A percentile compares a stretch with the other conserved stretches of the same genome.
Evolutionary conservation across 2,113 vertebrate species (phyloP).

Genomic region (cat (Felis catus)): DNA sequence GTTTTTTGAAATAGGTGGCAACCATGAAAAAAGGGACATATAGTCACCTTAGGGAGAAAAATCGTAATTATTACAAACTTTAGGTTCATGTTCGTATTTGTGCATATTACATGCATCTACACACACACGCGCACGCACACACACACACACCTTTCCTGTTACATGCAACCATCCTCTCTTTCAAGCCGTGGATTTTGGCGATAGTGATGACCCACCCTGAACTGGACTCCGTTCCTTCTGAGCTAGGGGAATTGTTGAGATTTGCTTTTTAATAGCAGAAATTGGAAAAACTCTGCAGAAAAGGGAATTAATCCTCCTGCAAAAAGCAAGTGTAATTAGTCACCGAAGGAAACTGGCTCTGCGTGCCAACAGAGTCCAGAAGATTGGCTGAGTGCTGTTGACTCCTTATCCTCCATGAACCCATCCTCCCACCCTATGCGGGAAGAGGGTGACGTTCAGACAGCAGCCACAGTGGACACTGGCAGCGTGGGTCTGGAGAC

Average conservation of each 20-base stretch:
- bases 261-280: constrained; percentile 55
- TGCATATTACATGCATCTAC: background rate
- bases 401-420: background rate
- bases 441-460: background rate
- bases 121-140: background rate
- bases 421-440: background rate
- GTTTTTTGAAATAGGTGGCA: constrained; percentile 59
- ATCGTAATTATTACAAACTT: background rate
- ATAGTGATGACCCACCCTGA: constrained; percentile 29
- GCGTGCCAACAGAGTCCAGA: constrained; percentile 48
- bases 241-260: constrained; percentile 43
- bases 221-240: constrained; percentile 23
- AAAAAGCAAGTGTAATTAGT: constrained; percentile 62
- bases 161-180: background rate
- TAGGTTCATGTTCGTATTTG: background rate
- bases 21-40: background rate
- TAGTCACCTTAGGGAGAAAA: constrained; percentile 26
- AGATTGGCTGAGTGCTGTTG: constrained; percentile 24
- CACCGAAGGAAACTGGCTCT: constrained; percentile 54
- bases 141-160: background rate
- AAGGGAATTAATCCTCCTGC: constrained; percentile 58
- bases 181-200: constrained; percentile 20
- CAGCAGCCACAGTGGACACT: background rate
- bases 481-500: background rate
- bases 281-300: constrained; percentile 44